Evolutionary conservation across 2,888 invertebrate species (phyloP), one percentile per base, ranked within the genome.

Genomic region (Kuschelorhynchus macadamiae): DNA sequence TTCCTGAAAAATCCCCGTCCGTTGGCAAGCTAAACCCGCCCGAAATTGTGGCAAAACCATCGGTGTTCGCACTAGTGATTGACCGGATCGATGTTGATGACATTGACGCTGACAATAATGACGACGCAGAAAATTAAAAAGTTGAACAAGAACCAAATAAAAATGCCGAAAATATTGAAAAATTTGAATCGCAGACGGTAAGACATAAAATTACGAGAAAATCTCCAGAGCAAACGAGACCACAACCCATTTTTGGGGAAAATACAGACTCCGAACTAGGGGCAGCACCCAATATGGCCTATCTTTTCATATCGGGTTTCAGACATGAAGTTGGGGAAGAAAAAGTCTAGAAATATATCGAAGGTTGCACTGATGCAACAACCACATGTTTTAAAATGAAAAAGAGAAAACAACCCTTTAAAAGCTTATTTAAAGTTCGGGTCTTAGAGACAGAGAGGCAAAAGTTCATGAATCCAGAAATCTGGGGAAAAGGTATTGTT

Each of bases 321-420:
- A 25, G 32, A 14, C 50, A 30, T 1, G 25, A 32, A 11, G 32
- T 12, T 14, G 32, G 16, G 14, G 30, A 5, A 25, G 50, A 32
- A 17, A 16, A 50, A 12, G 50, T 50, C 3, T 4, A 7, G 5
- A 16, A 50, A 7, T 30, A 30, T 18, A 32, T 50, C 7, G 12
- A 50, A 32, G 18, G 11, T 5, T 14, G 17, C 1, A 25, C 12
- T 30, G 30, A 30, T 8, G 17, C n/a, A 33, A 32, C 11, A n/a
- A 25, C 25, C 7, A 50, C 25, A 30, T 50, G 50, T 18, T 14
- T 17, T 12, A 49, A 49, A 49, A 49, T 49, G 49, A 49, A 18
- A 18, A 47, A 18, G 2, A 25, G 14, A 30, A 50, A 30, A 14
- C 25, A 50, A 5, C 14, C 16, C 25, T 50, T n/a, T 11, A 30